A percentile compares a stretch with the other conserved stretches of the same genome.
Conservation (phyloP, 37 sponge, comb jelly and placozoan genomes). For the Geodia barretti region DNA sequence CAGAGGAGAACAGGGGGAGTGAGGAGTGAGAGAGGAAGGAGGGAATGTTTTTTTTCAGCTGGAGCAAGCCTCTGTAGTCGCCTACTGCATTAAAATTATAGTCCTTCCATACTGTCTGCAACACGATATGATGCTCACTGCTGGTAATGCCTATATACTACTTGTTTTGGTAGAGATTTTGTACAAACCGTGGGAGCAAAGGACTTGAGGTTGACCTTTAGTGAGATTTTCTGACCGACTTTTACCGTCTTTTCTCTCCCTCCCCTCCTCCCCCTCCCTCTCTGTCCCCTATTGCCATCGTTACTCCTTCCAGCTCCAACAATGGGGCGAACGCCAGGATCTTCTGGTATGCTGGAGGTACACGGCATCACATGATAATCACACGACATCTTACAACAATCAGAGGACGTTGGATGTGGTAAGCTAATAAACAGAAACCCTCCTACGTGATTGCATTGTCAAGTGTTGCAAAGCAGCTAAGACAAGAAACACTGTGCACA, state of each 20-base stretch:
- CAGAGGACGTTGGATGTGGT: not conserved
- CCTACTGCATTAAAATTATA: too few species aligned
- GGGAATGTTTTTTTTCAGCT: too few species aligned
- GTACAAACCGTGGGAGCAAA: not conserved
- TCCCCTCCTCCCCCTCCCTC: not conserved
- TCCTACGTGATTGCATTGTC: not conserved
- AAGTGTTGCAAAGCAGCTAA: too few species aligned
- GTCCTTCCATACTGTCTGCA: too few species aligned
- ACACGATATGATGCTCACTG: too few species aligned
- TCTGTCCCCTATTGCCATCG: not conserved
- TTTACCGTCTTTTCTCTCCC: not conserved
- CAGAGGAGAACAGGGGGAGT: not conserved
- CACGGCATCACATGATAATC: not conserved
- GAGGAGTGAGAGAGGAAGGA: too few species aligned
- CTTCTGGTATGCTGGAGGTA: slow-evolving; percentile 49
- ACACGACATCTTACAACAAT: too few species aligned
- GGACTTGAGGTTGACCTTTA: not conserved
- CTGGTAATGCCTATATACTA: too few species aligned
- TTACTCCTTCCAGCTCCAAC: slow-evolving; percentile 25
- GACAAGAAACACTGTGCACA: too few species aligned
- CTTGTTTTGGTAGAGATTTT: too few species aligned
- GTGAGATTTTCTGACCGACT: not conserved
- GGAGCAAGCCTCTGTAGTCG: too few species aligned
- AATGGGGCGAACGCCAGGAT: slow-evolving; percentile 59
- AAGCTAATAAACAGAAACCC: not conserved